These are phyloP conservation scores for Mimumesa dahlbomi DNA, from an alignment of 2,888 invertebrate species.

Conservation along the genomic window DNA sequence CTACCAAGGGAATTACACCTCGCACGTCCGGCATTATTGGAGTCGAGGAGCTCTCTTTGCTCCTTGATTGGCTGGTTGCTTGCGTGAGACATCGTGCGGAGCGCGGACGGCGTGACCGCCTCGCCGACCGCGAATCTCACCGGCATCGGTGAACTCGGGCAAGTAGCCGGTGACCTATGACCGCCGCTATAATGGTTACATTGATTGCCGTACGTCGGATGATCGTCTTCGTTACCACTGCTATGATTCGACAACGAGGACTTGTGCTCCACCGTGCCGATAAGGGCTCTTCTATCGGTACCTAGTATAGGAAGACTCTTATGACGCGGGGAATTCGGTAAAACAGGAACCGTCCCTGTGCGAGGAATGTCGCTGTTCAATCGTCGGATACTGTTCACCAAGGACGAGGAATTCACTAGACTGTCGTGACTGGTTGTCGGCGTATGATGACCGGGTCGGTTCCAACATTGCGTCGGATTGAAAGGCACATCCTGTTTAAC, in stretches of 20 bases:
- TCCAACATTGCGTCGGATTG: slow-evolving; percentile 81
- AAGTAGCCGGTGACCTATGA: slow-evolving; percentile 70
- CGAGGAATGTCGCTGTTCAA: slow-evolving; percentile 77
- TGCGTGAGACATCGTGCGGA: slow-evolving; percentile 47
- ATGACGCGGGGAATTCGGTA: slow-evolving; percentile 84
- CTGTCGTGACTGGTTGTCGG: slow-evolving; percentile 54
- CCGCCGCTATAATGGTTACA: slow-evolving; percentile 28
- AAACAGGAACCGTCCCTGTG: slow-evolving; percentile 74
- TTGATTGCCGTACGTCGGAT: slow-evolving; percentile 12
- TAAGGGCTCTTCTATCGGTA: slow-evolving; percentile 38
- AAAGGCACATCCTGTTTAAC: slow-evolving; percentile 90
- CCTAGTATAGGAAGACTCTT: slow-evolving; percentile 85
- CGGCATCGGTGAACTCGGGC: slow-evolving; percentile 79
- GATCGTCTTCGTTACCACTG: slow-evolving; percentile 49
- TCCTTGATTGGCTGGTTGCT: slow-evolving; percentile 49
- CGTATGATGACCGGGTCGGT: slow-evolving; percentile 34
- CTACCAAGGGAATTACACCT: slow-evolving; percentile 86
- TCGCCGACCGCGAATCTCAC: slow-evolving; percentile 88
- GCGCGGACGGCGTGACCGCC: slow-evolving; percentile 81
- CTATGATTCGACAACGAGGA: slow-evolving; percentile 19
- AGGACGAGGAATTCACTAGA: slow-evolving; percentile 44
- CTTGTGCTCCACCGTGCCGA: slow-evolving; percentile 25
- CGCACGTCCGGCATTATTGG: slow-evolving; percentile 74
- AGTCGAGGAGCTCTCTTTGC: slow-evolving; percentile 47
- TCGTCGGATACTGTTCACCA: slow-evolving; percentile 70